These are phyloP conservation scores for Erythrocercus mccallii DNA, from an alignment of 2,113 vertebrate genomes.

Conservation along the genomic window DNA sequence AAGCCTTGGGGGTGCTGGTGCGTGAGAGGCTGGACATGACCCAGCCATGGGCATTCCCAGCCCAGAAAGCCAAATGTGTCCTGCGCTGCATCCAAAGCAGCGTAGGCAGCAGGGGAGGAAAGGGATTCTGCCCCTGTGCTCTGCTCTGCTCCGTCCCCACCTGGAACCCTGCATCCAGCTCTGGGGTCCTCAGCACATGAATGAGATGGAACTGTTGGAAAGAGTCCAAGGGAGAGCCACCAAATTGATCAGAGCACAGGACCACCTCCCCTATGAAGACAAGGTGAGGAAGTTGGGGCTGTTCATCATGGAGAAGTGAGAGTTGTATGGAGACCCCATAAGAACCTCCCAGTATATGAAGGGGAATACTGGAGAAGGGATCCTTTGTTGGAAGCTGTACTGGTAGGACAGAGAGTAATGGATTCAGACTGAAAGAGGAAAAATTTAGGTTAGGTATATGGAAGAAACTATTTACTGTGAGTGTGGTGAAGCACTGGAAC, in stretches of 20 bases:
- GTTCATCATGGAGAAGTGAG: neutral
- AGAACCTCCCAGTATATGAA: neutral
- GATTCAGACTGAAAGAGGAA: neutral
- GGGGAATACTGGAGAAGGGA: neutral
- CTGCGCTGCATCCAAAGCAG: neutral
- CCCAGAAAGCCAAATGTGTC: neutral
- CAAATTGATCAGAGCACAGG: neutral
- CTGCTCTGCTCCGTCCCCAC: neutral
- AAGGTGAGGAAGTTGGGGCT: neutral
- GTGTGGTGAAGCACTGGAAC: neutral
- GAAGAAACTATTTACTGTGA: neutral
- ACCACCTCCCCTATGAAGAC: rapidly evolving
- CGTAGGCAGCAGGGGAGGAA: neutral
- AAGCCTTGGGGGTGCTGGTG: neutral
- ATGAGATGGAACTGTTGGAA: rapidly evolving
- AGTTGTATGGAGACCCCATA: neutral
- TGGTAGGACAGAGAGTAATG: neutral
- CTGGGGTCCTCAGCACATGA: neutral
- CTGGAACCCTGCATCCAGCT: neutral
- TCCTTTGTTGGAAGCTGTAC: neutral
- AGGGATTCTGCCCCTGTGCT: neutral
- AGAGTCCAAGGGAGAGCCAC: rapidly evolving
- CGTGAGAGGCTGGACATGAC: neutral
- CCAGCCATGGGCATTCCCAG: neutral
- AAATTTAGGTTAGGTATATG: neutral